Conservation (phyloP, 2,888 invertebrate genomes). For the Toxonevra muliebris region DNA sequence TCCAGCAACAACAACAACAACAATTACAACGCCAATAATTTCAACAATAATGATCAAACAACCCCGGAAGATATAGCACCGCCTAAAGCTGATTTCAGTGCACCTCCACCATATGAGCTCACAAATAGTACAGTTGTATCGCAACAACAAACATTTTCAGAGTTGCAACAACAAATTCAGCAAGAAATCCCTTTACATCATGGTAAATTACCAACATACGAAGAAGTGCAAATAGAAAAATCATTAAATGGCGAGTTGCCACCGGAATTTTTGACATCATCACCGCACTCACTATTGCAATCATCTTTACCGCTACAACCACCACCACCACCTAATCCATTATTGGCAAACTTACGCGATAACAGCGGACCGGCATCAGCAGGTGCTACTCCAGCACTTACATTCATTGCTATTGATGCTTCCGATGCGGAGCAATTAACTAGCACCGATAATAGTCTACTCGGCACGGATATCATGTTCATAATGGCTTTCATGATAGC, state of each 20-base stretch:
- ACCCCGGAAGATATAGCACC: constrained; percentile 74
- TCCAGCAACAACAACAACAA: no score
- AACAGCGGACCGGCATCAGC: constrained; percentile 42
- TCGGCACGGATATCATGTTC: constrained; percentile 94
- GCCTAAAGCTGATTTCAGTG: constrained; percentile 84
- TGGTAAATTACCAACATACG: constrained; percentile 86
- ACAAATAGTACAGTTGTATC: constrained; percentile 34
- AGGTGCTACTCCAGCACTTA: constrained; percentile 68
- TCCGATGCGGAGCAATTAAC: constrained; percentile 77
- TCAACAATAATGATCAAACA: constrained; percentile 31
- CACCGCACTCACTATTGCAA: constrained; percentile 54
- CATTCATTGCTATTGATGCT: constrained; percentile 79
- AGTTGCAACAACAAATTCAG: constrained; percentile 28
- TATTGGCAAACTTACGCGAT: constrained; percentile 55
- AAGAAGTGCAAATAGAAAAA: constrained; percentile 91
- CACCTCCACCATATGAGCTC: constrained; percentile 89
- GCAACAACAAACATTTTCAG: constrained; percentile 30
- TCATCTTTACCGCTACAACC: constrained; percentile 52
- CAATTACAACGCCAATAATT: no score
- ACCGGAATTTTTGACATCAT: constrained; percentile 57
- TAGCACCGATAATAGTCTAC: constrained; percentile 76
- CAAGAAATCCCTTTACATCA: constrained; percentile 60
- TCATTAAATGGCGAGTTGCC: constrained; percentile 77
- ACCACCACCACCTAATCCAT: constrained; percentile 54
- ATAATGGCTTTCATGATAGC: constrained; percentile 94